Evolutionary conservation across 2,797 vertebrate species (phyloP), one percentile per base, ranked within the genome.

Genomic region (Oophaga sylvatica): DNA sequence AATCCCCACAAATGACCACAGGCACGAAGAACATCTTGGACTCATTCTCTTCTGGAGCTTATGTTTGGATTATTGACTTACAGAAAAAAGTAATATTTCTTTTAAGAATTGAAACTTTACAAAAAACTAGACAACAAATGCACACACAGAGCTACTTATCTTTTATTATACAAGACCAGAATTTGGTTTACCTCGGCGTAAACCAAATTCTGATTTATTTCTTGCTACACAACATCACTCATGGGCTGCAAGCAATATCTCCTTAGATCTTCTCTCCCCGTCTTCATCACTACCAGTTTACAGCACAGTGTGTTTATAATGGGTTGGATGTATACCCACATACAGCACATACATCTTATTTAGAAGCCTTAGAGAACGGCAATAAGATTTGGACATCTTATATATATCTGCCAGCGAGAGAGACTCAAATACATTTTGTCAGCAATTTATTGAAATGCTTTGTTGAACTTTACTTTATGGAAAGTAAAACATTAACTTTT

Each of bases 401-500:
- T 82, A 57, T 77, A 41, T 56, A 68, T 12, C 76, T 65, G 68
- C 45, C 73, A 60, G 80, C 26, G 7, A 20, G 7, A 20, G 7
- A 83, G 62, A 78, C 73, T 78, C 75, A 83, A 76, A 88, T 75
- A n/a, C 63, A 68, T 84, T 88, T 80, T 80, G 76, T 80, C 87
- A 84, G 82, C 76, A 80, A 75, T 88, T 80, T 84, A 88, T 80
- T 63, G 75, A 73, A 88, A 88, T 73, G 77, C 65, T 88, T 88
- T 81, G 80, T 68, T 85, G 82, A 88, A 88, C 82, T 85, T 84
- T 84, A 76, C 68, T 88, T 88, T 81, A 81, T 85, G 68, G 83
- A 88, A 87, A 88, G 22, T 81, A 73, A 85, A 88, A 85, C 78
- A 85, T 85, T 85, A 85, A 76, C n/a, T 81, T 85, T 85, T 85